Conservation (phyloP, 1,140 invertebrate species). For the Ganaspis sp. region DNA sequence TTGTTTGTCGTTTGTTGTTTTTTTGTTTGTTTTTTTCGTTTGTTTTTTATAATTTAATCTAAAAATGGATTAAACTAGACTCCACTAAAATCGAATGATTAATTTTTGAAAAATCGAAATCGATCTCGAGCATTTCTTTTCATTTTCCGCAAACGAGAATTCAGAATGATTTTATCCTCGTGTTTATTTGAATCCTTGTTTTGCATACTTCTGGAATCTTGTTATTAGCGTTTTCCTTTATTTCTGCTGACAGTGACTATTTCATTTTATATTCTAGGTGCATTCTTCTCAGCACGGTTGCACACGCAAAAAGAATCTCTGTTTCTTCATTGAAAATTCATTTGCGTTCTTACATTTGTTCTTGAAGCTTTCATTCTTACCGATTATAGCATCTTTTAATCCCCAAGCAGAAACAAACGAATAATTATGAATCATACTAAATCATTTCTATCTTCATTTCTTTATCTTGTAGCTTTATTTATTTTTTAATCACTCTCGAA, state of each 20-base stretch:
- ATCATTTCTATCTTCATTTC: neutral
- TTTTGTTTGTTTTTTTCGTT: too few species aligned
- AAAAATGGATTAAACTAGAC: too few species aligned
- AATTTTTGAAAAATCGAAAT: too few species aligned
- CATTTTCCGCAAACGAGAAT: neutral
- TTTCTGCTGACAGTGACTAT: neutral
- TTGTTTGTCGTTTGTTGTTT: too few species aligned
- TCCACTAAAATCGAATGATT: too few species aligned
- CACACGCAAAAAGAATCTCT: neutral
- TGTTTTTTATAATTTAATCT: too few species aligned
- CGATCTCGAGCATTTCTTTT: too few species aligned
- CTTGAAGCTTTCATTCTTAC: slow-evolving; percentile 9
- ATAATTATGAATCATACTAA: neutral
- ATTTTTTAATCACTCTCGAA: too few species aligned
- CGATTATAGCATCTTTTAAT: neutral
- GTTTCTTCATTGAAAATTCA: slow-evolving; percentile 21
- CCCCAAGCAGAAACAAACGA: neutral
- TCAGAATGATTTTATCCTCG: neutral
- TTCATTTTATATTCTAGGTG: slow-evolving; percentile 12
- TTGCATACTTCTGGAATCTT: neutral
- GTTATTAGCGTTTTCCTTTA: slow-evolving; percentile 11
- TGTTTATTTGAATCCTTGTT: slow-evolving; percentile 1
- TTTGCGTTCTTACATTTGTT: slow-evolving; percentile 2
- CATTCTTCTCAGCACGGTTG: neutral
- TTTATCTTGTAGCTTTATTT: neutral